These are phyloP conservation scores for Nymphalis c-album DNA, from an alignment of 2,888 invertebrate species.

Conservation along the genomic window DNA sequence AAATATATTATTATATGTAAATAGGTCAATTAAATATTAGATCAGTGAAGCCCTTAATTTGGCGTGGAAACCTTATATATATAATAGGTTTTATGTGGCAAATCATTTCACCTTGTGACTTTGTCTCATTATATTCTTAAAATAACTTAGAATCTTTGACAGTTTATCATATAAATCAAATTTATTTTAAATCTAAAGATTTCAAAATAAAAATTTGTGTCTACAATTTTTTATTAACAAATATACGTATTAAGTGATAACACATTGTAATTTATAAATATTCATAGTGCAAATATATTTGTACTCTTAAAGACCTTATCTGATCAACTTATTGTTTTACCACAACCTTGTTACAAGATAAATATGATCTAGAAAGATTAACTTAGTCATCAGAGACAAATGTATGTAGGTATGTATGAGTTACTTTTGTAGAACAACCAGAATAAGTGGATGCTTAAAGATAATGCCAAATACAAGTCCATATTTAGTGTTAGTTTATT, in stretches of 20 bases:
- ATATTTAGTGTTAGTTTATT: too few species aligned
- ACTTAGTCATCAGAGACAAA: background rate
- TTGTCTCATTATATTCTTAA: constrained; percentile 4
- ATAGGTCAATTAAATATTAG: background rate
- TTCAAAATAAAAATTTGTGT: too few species aligned
- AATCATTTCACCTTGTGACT: constrained; percentile 3
- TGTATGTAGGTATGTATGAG: too few species aligned
- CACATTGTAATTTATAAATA: too few species aligned
- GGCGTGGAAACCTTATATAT: constrained; percentile 4
- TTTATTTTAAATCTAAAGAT: background rate
- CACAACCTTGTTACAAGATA: constrained; percentile 6
- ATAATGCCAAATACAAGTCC: too few species aligned
- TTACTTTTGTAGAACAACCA: too few species aligned
- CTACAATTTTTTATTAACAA: too few species aligned
- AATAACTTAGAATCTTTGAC: background rate
- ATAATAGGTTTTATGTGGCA: background rate
- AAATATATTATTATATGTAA: background rate
- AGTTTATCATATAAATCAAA: background rate
- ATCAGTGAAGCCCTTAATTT: background rate
- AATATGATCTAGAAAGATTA: constrained; percentile 4
- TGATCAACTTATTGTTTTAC: background rate
- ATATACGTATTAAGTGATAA: too few species aligned
- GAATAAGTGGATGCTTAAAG: too few species aligned
- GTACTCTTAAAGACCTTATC: background rate
- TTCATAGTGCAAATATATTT: too few species aligned